Conservation (phyloP, 2,113 vertebrate genomes). For the Bufo gargarizans region DNA sequence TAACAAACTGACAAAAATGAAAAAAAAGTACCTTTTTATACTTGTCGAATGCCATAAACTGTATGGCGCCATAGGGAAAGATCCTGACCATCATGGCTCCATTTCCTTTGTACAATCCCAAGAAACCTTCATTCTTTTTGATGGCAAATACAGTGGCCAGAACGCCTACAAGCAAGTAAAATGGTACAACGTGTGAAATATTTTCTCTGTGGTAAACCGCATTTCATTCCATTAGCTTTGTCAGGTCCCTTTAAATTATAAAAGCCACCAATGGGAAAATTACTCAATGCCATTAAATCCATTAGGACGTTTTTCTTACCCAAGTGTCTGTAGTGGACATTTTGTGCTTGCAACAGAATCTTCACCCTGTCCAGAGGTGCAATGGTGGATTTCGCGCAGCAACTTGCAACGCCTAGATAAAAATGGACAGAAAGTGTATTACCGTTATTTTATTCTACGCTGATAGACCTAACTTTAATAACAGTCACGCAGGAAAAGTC, state of each 20-base stretch:
- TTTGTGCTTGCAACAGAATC: constrained; percentile 96
- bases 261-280: neutral
- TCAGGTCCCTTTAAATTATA: neutral
- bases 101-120: constrained; percentile 95
- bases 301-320: constrained; percentile 75
- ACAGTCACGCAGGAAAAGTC: too few relatives aligned
- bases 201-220: neutral
- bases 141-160: constrained; percentile 86
- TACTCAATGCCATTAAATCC: too few relatives aligned
- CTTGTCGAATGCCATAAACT: constrained; percentile 97
- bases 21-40: constrained; percentile 90
- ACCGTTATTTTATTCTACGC: neutral
- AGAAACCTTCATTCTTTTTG: constrained; percentile 91
- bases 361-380: constrained; percentile 96
- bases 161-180: constrained; percentile 77
- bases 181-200: neutral
- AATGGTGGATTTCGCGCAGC: constrained; percentile 96
- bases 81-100: constrained; percentile 99
- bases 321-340: constrained; percentile 93
- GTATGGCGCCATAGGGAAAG: constrained; percentile 97
- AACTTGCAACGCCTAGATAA: constrained; percentile 91
- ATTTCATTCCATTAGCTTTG: neutral
- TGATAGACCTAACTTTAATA: too few relatives aligned
- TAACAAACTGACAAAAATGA: neutral
- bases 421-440: neutral